These are phyloP conservation scores for Diaprepes abbreviatus DNA, from an alignment of 2,888 invertebrate species.

Conservation along the genomic window DNA sequence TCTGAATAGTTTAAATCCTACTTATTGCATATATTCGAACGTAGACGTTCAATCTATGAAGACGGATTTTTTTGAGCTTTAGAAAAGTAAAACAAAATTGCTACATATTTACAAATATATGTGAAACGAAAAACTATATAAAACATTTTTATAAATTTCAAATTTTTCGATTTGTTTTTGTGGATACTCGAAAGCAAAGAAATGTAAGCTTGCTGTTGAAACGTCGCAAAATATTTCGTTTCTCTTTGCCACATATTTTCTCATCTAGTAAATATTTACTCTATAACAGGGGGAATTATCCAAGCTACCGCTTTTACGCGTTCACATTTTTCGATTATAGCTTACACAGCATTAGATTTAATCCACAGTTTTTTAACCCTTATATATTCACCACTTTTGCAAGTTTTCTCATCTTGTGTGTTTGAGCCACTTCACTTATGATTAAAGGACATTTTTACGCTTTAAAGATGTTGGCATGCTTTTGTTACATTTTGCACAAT, in stretches of 20 bases:
- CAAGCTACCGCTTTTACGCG: constrained; percentile 3
- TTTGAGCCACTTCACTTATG: constrained; percentile 7
- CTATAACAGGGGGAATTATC: constrained; percentile 17
- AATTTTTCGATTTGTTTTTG: not conserved
- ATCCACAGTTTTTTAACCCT: constrained; percentile 19
- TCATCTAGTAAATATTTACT: constrained; percentile 13
- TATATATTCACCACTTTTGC: constrained; percentile 14
- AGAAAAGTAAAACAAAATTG: too few species aligned
- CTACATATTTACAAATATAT: too few species aligned
- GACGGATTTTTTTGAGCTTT: too few species aligned
- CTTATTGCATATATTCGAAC: too few species aligned
- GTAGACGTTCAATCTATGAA: too few species aligned
- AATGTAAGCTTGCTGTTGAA: constrained; percentile 2
- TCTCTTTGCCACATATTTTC: constrained; percentile 13
- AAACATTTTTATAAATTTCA: too few species aligned
- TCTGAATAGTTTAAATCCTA: too few species aligned
- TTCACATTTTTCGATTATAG: constrained; percentile 14
- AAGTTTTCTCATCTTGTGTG: constrained; percentile 10
- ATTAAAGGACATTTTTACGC: constrained; percentile 10
- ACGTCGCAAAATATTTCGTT: constrained; percentile 1
- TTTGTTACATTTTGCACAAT: constrained; percentile 1
- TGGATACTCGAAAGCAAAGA: constrained; percentile 1
- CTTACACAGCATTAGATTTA: constrained; percentile 20
- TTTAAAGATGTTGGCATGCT: not conserved
- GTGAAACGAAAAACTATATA: too few species aligned